Evolutionary conservation across 1,140 invertebrate species (phyloP), one percentile per base, ranked within the genome.

Genomic region (Wiebesia pumilae): DNA sequence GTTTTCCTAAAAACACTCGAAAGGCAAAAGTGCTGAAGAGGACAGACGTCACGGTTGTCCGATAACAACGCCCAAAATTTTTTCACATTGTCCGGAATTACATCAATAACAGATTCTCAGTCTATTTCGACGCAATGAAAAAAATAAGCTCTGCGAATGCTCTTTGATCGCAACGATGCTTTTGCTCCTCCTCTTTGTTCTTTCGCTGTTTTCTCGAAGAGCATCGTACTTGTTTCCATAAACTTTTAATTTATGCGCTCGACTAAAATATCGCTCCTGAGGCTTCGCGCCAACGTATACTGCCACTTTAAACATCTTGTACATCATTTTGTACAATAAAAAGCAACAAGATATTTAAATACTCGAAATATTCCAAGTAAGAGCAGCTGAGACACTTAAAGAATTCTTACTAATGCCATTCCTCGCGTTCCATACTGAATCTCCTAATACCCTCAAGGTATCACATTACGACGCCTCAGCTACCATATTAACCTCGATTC

Each of bases 361-460:
- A 38, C 38, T 43, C 38, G 38, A 43, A 75, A 43, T n/a, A n/a
- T 75, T 27, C 71, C 71, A 24, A 73, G 71, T n/a, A 43, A 40
- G 3, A 75, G 71, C 24, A 33, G 38, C 71, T 2, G 30, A 54
- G 47, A 33, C 40, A n/a, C 35, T 33, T 35, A 16, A 79, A 16
- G 51, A 79, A 79, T 79, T 79, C 47, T 33, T 35, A 54, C 47
- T 51, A 79, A 54, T 79, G 77, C 30, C 77, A 83, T 83, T 83
- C 81, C 47, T 27, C n/a, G 33, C 14, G 43, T 43, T 40, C 19
- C 14, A n/a, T 35, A 24, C n/a, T 14, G 43, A 40, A 47, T 27
- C 24, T 0, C 6, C 43, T 3, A 35, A 10, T 21, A 10, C 3
- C 65, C 30, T 6, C 43, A 33, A 16, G 33, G 51, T 71, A 83